Conservation (phyloP, 2,797 vertebrate species). For the Dryobates pubescens region DNA sequence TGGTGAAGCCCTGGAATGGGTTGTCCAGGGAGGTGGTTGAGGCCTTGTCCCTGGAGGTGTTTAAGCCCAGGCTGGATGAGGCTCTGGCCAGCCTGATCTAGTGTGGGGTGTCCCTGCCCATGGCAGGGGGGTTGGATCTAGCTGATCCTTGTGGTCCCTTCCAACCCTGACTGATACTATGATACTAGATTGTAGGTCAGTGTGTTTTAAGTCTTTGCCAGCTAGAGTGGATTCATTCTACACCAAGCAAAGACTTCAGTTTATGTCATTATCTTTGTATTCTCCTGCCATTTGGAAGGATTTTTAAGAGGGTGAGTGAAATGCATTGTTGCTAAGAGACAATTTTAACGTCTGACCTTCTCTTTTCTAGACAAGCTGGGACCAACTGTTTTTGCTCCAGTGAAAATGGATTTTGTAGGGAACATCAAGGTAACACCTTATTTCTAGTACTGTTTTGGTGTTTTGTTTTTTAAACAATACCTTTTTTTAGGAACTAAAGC, state of each 20-base stretch:
- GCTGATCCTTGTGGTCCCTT: too few species aligned
- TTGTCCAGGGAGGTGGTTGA: too few species aligned
- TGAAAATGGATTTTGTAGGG: conserved; percentile 99
- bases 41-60: too few species aligned
- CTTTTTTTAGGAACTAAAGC: not conserved
- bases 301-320: not conserved
- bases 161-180: too few species aligned
- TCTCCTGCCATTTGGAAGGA: not conserved
- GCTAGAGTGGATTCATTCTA: not conserved
- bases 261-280: not conserved
- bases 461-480: too few species aligned
- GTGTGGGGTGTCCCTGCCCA: too few species aligned
- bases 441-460: not conserved
- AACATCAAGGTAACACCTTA: conserved; percentile 92
- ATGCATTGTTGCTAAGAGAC: not conserved
- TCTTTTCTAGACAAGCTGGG: conserved; percentile 85
- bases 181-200: not conserved
- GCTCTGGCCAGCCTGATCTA: too few species aligned
- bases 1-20: too few species aligned
- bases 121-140: too few species aligned
- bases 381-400: conserved; percentile 97
- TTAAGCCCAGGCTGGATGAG: too few species aligned
- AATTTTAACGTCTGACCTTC: not conserved
- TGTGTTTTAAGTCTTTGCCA: not conserved
- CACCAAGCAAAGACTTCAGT: not conserved